A percentile compares a stretch with the other conserved stretches of the same genome.
phyloP scores from a whole-genome alignment of 2,888 invertebrate species.

The Tetanocera ferruginea region DNA sequence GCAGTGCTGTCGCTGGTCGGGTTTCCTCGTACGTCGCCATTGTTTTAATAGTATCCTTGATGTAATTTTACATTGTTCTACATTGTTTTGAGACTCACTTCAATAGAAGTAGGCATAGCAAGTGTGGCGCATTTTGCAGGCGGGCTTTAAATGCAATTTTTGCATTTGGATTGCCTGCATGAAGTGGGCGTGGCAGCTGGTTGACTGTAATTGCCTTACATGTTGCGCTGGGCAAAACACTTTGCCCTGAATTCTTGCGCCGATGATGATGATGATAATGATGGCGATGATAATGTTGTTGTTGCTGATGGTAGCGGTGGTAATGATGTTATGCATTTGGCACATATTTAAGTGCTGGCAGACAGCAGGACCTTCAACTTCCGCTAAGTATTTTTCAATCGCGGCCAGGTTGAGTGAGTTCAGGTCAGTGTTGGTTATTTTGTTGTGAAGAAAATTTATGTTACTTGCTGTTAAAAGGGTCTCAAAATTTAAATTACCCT shows the following conservation, averaged over 20 bases:
- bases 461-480: no score
- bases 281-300: background rate
- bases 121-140: background rate
- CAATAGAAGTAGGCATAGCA: background rate
- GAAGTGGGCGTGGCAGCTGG: no score
- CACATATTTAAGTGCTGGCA: no score
- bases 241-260: no score
- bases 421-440: background rate
- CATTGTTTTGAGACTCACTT: constrained; percentile 23
- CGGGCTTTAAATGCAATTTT: no score
- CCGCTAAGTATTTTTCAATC: background rate
- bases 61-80: constrained; percentile 32
- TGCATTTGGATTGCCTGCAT: no score
- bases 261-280: no score
- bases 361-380: constrained; percentile 9
- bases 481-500: no score
- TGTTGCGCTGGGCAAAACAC: no score
- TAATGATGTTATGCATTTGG: no score
- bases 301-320: background rate
- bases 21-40: background rate
- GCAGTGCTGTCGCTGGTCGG: background rate
- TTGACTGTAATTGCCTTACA: no score
- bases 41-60: constrained; percentile 32
- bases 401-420: background rate
- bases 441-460: no score